Base-by-base conservation (phyloP, 2,888 invertebrate genomes). In the Leuctra nigra region DNA sequence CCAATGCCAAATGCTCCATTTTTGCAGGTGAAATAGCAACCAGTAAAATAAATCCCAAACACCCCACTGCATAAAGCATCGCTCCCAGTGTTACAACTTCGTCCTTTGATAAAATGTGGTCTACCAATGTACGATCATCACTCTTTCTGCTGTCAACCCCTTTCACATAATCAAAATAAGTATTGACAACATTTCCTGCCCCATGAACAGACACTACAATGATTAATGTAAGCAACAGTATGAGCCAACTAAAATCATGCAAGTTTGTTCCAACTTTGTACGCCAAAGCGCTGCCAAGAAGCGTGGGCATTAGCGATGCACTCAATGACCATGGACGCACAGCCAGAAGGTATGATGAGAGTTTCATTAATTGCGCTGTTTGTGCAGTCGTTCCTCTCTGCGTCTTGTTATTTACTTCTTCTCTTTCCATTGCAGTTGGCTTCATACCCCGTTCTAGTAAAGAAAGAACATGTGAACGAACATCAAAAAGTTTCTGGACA, bases 121-220 rank as follows among this genome's bases (percentile, higher is more conserved):
- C 96, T n/a, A 96, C 95, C 55, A 96, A 76, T 64, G 92, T 95
- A 68, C 95, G 80, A 69, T 96, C 96, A 69, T 96, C 95, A 64
- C 93, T 91, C 75, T 90, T 92, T 61, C 89, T 81, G 69, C 88
- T 90, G 72, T 97, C 96, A 56, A 96, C 93, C 47, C 91, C 96
- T 75, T 91, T 91, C 29, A 91, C 84, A 69, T 89, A 97, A 73
- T 97, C 96, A 70, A 88, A 96, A 71, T 95, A 96, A 0, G 96
- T 96, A 72, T 96, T 96, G 22, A 97, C 95, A 38, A 96, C 86
- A 73, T 97, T 97, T 54, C 95, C 96, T 59, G 96, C 96, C 59
- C 94, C 93, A 70, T 97, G 96, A 2, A 96, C 96, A 1, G 89
- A 90, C 59, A 94, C 79, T 20, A 93, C 87, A 2, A 93, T 94